Evolutionary conservation across 2,797 vertebrate genomes (phyloP), one percentile per base, ranked within the genome.

Genomic region (Thamnophis elegans): DNA sequence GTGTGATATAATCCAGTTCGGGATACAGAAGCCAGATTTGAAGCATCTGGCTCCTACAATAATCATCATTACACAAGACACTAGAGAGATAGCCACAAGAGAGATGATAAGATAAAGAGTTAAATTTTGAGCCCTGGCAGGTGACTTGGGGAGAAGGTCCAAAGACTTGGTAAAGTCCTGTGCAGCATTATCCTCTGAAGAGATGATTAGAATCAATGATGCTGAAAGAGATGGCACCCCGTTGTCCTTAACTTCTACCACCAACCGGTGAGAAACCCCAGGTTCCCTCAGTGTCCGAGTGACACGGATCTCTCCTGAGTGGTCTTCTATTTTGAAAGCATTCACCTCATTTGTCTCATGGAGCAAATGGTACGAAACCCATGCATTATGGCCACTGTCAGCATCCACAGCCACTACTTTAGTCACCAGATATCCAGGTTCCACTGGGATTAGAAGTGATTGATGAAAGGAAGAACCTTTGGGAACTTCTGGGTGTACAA

Each of bases 321-420:
- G 98, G 92, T 93, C 97, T 91, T 97, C 98, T 95, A 98, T 97
- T 87, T 94, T 97, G 96, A 98, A 98, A 92, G 98, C 96, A 94
- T 97, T 97, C 28, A 96, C 91, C 94, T 98, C 98, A 12, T 97
- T 93, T 6, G 97, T 94, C 95, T 98, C 98, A 85, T 97, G 95
- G 93, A 98, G 93, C 90, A 97, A 97, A 65, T 13, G 78, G 96
- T 98, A 98, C 25, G 98, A 98, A 93, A 98, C 96, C 98, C 98
- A 98, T 87, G 98, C 98, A 87, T 98, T 98, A 93, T 98, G 98
- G 89, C 98, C 98, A 92, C 98, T 98, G 95, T 98, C 98, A 10
- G 98, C 98, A 96, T 98, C 98, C 96, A 98, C 98, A 7, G 98
- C 98, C 93, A 98, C 98, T 92, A 98, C 94, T 97, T 98, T 98